phyloP scores from a whole-genome alignment of 2,797 vertebrate genomes.

The Ceyx erithaca region DNA sequence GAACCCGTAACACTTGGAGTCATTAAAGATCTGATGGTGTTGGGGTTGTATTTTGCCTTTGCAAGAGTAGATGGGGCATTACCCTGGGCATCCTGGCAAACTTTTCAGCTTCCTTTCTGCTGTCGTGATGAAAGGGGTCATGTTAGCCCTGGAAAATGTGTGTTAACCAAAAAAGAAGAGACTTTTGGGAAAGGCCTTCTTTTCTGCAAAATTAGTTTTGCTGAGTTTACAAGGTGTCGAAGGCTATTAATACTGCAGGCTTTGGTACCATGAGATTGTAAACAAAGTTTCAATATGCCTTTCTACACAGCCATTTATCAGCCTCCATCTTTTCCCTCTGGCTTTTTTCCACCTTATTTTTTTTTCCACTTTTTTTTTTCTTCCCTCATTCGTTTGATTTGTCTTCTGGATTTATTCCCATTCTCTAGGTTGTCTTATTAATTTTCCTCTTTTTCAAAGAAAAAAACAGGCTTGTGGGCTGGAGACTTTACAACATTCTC shows the following conservation, averaged over 20 bases:
- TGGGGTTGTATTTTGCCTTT: neutral
- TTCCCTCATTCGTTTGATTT: neutral
- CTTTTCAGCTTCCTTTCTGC: neutral
- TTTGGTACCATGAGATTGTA: conserved; percentile 18
- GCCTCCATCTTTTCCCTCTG: neutral
- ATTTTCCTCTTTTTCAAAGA: conserved; percentile 31
- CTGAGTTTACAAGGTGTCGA: conserved; percentile 58
- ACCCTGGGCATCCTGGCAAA: neutral
- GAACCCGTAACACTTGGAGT: neutral
- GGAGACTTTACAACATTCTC: conserved; percentile 42
- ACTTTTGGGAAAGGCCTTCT: conserved; percentile 43
- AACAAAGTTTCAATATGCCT: conserved; percentile 34
- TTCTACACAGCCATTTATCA: conserved; percentile 25
- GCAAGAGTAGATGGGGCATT: neutral
- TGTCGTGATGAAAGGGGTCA: neutral
- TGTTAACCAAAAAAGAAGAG: conserved; percentile 10
- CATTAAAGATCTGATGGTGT: neutral
- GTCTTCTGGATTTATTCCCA: conserved; percentile 35
- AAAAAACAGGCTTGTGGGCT: conserved; percentile 10
- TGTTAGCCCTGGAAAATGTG: neutral
- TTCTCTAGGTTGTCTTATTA: conserved; percentile 46
- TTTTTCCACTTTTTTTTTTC: neutral
- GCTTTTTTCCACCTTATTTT: neutral
- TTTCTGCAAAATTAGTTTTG: conserved; percentile 62
- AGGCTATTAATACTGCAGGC: conserved; percentile 21